Conservation (phyloP, 2,113 vertebrate species). For the Ciconia boyciana region DNA sequence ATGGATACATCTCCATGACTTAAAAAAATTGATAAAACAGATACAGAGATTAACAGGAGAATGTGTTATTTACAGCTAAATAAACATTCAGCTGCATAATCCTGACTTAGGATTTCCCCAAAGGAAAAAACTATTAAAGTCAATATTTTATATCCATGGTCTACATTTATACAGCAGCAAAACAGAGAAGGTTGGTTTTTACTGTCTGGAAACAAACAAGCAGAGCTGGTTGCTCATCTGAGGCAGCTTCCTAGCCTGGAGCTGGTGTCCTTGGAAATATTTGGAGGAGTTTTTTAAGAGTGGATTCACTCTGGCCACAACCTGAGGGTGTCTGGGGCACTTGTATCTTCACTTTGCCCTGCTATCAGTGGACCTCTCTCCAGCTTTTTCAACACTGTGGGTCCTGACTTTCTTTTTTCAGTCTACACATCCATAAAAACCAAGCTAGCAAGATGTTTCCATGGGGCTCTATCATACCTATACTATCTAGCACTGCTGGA, state of each 20-base stretch:
- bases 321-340: not conserved
- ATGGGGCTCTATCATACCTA: rapidly evolving
- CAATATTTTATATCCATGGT: not conserved
- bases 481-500: rapidly evolving
- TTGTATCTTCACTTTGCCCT: rapidly evolving
- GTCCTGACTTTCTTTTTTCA: not conserved
- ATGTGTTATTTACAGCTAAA: constrained; percentile 72
- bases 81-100: constrained; percentile 41
- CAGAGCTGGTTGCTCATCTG: not conserved
- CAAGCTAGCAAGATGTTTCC: not conserved
- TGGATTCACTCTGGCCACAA: not conserved
- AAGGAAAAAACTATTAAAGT: not conserved
- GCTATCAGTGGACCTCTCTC: not conserved
- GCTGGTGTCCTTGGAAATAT: not conserved
- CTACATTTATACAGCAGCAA: not conserved
- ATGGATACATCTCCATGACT: constrained; percentile 64
- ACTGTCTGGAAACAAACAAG: not conserved
- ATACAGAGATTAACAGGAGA: constrained; percentile 67
- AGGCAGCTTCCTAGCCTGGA: not conserved
- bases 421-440: rapidly evolving
- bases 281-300: not conserved
- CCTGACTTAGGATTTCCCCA: constrained; percentile 28
- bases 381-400: not conserved
- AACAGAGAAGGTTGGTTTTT: not conserved
- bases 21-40: constrained; percentile 67